Evolutionary conservation across 1,140 invertebrate genomes (phyloP).

Genomic region (Lasaia peninsularis): DNA sequence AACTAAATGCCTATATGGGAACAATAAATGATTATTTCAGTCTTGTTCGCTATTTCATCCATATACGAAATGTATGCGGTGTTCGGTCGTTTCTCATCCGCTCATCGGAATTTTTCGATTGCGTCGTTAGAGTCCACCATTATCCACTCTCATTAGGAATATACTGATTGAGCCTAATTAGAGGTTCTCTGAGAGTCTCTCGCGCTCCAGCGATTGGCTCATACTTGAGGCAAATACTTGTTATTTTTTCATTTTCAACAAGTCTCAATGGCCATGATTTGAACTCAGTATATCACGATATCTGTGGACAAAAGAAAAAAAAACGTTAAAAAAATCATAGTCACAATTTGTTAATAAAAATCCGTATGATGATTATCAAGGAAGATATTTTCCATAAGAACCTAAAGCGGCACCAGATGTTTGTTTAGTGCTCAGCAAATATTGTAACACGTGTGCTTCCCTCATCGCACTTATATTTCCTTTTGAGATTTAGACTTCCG

Average conservation of each 20-base stretch:
- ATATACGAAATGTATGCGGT: constrained; percentile 58
- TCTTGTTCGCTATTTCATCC: constrained; percentile 62
- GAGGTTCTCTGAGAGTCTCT: constrained; percentile 62
- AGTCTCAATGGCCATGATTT: constrained; percentile 66
- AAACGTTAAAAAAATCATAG: constrained; percentile 26
- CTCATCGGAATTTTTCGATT: constrained; percentile 68
- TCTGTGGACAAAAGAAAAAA: constrained; percentile 54
- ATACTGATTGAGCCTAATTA: constrained; percentile 77
- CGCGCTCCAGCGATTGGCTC: constrained; percentile 55
- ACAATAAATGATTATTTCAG: constrained; percentile 58
- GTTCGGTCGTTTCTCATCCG: constrained; percentile 55
- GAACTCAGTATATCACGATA: constrained; percentile 61
- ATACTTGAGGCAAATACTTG: constrained; percentile 60
- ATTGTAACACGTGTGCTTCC: constrained; percentile 74
- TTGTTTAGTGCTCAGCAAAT: constrained; percentile 68
- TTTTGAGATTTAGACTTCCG: constrained; percentile 74
- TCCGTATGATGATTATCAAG: neutral
- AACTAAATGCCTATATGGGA: constrained; percentile 68
- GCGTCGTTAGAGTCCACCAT: constrained; percentile 71
- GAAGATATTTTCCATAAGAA: constrained; percentile 40
- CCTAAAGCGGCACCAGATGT: constrained; percentile 57
- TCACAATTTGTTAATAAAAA: constrained; percentile 16
- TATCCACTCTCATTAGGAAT: constrained; percentile 74
- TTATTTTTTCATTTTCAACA: constrained; percentile 68
- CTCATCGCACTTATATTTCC: constrained; percentile 68